Evolutionary conservation across 2,113 vertebrate species (phyloP).

Genomic region (Callipepla californica): DNA sequence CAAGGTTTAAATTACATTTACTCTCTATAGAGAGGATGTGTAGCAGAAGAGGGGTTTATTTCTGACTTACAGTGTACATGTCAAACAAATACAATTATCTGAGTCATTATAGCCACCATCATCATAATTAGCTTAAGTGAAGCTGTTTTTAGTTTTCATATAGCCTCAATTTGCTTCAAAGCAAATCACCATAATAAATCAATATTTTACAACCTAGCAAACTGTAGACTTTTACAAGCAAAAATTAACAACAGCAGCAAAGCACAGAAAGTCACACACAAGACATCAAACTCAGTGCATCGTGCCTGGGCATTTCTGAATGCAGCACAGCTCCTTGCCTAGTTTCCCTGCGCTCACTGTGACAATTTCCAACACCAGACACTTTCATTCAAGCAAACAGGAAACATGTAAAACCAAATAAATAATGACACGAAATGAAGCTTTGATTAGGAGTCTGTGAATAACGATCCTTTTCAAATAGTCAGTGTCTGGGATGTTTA

Average conservation of each 20-base stretch:
- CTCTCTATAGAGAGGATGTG: background rate
- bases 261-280: background rate
- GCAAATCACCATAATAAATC: constrained; percentile 56
- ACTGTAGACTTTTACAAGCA: constrained; percentile 1
- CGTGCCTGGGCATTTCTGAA: background rate
- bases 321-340: background rate
- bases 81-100: constrained; percentile 39
- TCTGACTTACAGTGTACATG: background rate
- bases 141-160: constrained; percentile 30
- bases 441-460: constrained; percentile 66
- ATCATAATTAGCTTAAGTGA: constrained; percentile 44
- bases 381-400: constrained; percentile 60
- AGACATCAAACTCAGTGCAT: background rate
- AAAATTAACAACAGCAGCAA: background rate
- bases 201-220: constrained; percentile 53
- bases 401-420: constrained; percentile 67
- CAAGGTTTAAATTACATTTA: background rate
- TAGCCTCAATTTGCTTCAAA: constrained; percentile 50
- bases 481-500: constrained; percentile 41
- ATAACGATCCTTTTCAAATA: constrained; percentile 59
- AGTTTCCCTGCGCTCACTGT: background rate
- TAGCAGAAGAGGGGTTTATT: background rate
- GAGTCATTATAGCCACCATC: background rate
- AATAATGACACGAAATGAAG: constrained; percentile 58
- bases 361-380: constrained; percentile 13